Evolutionary conservation across 2,888 invertebrate species (phyloP).

Genomic region (Lamellibrachia satsuma): DNA sequence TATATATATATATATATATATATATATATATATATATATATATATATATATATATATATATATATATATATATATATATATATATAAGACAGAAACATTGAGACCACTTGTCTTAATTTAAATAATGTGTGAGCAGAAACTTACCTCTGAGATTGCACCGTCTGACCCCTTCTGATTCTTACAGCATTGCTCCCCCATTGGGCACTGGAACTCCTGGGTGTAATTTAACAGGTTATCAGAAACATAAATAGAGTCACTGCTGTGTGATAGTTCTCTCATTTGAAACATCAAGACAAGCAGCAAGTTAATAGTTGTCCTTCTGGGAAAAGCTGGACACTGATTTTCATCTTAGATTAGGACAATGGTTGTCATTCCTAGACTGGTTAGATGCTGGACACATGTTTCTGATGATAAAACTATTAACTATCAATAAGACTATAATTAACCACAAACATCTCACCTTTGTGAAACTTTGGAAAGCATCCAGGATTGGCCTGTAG

Average conservation of each 20-base stretch:
- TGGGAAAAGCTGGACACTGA: neutral
- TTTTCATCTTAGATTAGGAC: neutral
- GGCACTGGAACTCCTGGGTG: slow-evolving; percentile 37
- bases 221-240: neutral
- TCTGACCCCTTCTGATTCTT: slow-evolving; percentile 22
- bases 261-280: neutral
- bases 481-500: slow-evolving; percentile 91
- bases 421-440: neutral
- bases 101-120: neutral
- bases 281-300: neutral
- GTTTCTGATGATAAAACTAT: neutral
- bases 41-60: no score
- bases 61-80: no score
- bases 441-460: slow-evolving; percentile 30
- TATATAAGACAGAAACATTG: neutral
- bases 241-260: neutral
- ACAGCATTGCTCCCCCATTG: slow-evolving; percentile 39
- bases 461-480: slow-evolving; percentile 75
- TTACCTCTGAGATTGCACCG: neutral
- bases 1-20: no score
- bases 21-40: neutral
- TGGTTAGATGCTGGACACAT: neutral
- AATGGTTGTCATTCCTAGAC: neutral
- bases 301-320: neutral
- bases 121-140: neutral